Evolutionary conservation across 2,797 vertebrate genomes (phyloP).

Genomic region (Acipenser oxyrinchus): DNA sequence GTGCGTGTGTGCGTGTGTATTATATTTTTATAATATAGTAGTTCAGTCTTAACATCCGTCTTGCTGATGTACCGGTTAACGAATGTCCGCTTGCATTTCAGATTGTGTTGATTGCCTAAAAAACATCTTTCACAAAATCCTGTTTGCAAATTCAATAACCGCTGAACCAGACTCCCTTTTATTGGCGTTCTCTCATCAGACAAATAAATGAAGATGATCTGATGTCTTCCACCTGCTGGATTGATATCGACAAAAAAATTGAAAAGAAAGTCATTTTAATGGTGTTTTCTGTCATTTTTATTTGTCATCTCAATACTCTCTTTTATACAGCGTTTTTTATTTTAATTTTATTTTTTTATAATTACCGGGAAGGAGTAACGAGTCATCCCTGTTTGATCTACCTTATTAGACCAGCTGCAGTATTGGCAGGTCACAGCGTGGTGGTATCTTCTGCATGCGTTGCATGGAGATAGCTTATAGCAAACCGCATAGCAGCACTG

Average conservation of each 20-base stretch:
- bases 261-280: conserved; percentile 3
- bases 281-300: background rate
- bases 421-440: background rate
- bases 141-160: conserved; percentile 11
- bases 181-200: conserved; percentile 5
- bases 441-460: background rate
- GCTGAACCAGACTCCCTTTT: background rate
- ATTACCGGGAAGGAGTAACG: too few relatives aligned
- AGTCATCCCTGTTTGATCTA: background rate
- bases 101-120: conserved; percentile 8
- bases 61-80: background rate
- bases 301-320: background rate
- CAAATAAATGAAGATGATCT: conserved; percentile 43
- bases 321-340: background rate
- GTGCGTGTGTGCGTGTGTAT: too few relatives aligned
- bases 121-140: background rate
- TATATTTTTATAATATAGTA: too few relatives aligned
- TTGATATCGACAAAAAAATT: conserved; percentile 14
- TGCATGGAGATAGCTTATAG: too few relatives aligned
- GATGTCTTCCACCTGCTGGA: conserved; percentile 23
- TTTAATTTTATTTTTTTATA: too few relatives aligned
- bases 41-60: too few relatives aligned
- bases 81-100: background rate
- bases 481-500: too few relatives aligned
- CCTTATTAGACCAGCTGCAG: background rate